Evolutionary conservation across 1,140 invertebrate species (phyloP).

Genomic region (Rhagoletis zephyria): DNA sequence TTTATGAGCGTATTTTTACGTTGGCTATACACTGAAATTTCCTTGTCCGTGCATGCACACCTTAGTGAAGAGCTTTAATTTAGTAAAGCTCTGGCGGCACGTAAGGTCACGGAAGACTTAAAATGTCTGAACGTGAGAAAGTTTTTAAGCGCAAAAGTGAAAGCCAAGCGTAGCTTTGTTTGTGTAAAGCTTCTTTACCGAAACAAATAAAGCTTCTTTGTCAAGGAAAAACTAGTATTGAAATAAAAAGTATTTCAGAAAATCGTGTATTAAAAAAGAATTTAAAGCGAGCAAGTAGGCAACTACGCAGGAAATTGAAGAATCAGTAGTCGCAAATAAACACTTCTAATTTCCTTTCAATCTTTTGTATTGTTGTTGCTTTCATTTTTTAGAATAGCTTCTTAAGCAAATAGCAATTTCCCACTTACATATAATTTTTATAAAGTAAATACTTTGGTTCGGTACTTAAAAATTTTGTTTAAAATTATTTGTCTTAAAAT

Average conservation of each 20-base stretch:
- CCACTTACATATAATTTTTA: no score
- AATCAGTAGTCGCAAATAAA: neutral
- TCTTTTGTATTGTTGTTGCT: no score
- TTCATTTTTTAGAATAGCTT: neutral
- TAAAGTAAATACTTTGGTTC: no score
- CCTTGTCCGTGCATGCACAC: neutral
- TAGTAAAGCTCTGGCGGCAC: no score
- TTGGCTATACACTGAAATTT: conserved; percentile 15
- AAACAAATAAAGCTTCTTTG: no score
- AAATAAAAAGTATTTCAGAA: neutral
- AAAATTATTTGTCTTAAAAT: no score
- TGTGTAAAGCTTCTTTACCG: neutral
- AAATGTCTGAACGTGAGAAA: neutral
- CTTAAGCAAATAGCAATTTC: no score
- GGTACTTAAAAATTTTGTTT: no score
- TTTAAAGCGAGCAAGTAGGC: neutral
- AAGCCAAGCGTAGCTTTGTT: conserved; percentile 12
- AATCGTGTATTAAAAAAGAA: neutral
- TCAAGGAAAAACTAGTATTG: neutral
- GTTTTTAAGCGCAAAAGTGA: neutral
- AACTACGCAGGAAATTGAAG: neutral
- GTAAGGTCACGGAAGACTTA: neutral
- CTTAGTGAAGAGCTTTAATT: neutral
- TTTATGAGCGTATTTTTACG: conserved; percentile 11
- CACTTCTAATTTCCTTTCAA: neutral